Evolutionary conservation across 2,888 invertebrate species (phyloP).

Genomic region (Heliconius aoede): DNA sequence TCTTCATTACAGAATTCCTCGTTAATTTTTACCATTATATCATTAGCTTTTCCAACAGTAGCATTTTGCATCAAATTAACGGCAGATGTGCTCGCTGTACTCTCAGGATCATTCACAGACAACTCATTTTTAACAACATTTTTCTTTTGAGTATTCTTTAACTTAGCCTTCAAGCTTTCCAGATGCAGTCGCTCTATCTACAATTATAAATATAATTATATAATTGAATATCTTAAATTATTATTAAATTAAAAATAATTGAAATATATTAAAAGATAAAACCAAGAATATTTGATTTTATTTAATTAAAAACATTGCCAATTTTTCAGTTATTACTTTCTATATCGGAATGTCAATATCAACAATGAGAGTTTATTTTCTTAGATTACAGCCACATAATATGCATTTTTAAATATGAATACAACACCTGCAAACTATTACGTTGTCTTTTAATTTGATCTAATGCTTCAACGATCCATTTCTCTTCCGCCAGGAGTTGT

Average conservation of each 20-base stretch:
- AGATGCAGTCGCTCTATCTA: slow-evolving; percentile 73
- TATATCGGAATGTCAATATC: no score
- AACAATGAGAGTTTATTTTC: no score
- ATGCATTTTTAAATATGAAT: neutral
- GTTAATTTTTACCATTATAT: slow-evolving; percentile 37
- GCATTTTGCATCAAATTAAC: slow-evolving; percentile 51
- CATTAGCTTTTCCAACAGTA: slow-evolving; percentile 16
- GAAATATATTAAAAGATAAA: no score
- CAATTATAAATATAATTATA: slow-evolving; percentile 40
- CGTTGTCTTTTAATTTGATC: slow-evolving; percentile 63
- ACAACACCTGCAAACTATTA: slow-evolving; percentile 66
- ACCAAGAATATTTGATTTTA: no score
- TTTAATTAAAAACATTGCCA: no score
- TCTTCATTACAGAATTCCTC: slow-evolving; percentile 60
- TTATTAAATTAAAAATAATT: no score
- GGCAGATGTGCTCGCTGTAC: slow-evolving; percentile 44
- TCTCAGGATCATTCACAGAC: neutral
- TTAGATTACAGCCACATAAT: no score
- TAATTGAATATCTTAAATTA: neutral
- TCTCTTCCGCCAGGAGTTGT: slow-evolving; percentile 69
- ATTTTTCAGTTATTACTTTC: no score
- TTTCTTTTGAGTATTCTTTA: slow-evolving; percentile 38
- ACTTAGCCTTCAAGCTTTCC: slow-evolving; percentile 59
- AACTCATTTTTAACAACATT: slow-evolving; percentile 17
- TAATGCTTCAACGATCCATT: slow-evolving; percentile 67